Base-by-base conservation (phyloP, 2,113 vertebrate species). In the Lophura nycthemera region DNA sequence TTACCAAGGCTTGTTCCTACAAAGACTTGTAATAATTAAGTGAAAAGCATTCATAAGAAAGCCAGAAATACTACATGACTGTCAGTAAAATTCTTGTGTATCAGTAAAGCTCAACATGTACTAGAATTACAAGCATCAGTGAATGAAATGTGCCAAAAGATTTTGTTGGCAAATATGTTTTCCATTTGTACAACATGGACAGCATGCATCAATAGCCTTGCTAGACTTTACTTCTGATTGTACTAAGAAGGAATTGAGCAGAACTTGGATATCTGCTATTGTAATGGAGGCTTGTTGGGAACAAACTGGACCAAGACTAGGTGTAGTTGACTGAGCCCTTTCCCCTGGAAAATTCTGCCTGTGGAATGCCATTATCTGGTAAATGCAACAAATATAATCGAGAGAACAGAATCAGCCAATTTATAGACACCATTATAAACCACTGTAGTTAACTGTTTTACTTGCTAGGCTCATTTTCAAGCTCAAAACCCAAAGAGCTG, bases 161-260 rank as follows among this genome's bases (percentile, higher is more conserved):
- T 61, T 50, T 61, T 79, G 19, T n/a, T 67, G 21, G 13, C 4
- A 82, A 64, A 60, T 12, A 45, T 24, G 6, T 61, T 79, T 64
- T 54, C 12, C 1, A 17, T 78, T 93, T 50, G 19, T n/a, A 17
- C 13, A 52, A 48, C 20, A 85, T 18, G 54, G 4, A 54, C 17
- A 36, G 19, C 8, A 54, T 72, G 8, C 59, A 64, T 45, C 14
- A 67, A 16, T 24, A 40, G 15, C 6, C 6, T 54, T 42, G 18
- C 10, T 88, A 47, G 10, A 60, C 34, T 74, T 40, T 2, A 66
- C 17, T 4, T 43, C 43, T 54, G 40, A 18, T 21, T 0, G 0
- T 17, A 6, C 17, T 74, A 42, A 63, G 56, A 87, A 14, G 56
- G 5, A 70, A 43, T 3, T 29, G 13, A 78, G 10, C 10, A 56